Conservation (phyloP, 2,888 invertebrate genomes). For the Fragum fragum region DNA sequence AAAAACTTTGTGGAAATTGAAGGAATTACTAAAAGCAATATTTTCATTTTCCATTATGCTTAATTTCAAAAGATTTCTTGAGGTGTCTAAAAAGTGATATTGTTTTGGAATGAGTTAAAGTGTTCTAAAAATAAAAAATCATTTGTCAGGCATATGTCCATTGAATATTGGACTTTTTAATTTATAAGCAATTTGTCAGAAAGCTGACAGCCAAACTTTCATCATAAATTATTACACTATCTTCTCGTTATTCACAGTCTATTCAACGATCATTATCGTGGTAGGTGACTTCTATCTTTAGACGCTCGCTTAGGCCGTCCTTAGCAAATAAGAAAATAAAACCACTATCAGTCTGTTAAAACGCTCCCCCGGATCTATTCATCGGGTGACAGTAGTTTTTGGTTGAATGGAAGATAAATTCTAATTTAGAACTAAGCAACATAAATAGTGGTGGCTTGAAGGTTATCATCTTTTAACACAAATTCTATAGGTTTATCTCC, state of each 20-base stretch:
- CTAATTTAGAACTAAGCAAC: conserved; percentile 62
- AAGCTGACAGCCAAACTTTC: conserved; percentile 60
- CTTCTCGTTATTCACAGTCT: conserved; percentile 49
- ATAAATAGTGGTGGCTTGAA: conserved; percentile 56
- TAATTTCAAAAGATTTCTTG: too few species aligned
- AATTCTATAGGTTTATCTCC: conserved; percentile 62
- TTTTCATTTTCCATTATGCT: too few species aligned
- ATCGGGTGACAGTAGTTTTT: conserved; percentile 58
- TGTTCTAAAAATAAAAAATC: conserved; percentile 23
- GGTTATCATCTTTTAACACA: conserved; percentile 66
- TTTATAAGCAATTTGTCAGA: conserved; percentile 67
- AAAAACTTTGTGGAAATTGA: too few species aligned
- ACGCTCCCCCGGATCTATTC: conserved; percentile 34
- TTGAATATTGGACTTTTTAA: conserved; percentile 35
- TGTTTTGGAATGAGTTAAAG: too few species aligned
- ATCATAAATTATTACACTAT: conserved; percentile 64
- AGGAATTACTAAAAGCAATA: too few species aligned
- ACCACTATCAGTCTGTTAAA: conserved; percentile 56
- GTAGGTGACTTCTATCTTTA: conserved; percentile 53
- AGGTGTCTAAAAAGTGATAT: too few species aligned
- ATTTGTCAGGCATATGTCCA: conserved; percentile 24
- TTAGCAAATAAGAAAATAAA: conserved; percentile 61
- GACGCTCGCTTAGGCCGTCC: conserved; percentile 45
- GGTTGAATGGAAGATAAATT: conserved; percentile 64
- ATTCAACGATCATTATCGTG: conserved; percentile 52